Evolutionary conservation across 2,797 vertebrate genomes (phyloP), one percentile per base, ranked within the genome.

Genomic region (Heliangelus exortis): DNA sequence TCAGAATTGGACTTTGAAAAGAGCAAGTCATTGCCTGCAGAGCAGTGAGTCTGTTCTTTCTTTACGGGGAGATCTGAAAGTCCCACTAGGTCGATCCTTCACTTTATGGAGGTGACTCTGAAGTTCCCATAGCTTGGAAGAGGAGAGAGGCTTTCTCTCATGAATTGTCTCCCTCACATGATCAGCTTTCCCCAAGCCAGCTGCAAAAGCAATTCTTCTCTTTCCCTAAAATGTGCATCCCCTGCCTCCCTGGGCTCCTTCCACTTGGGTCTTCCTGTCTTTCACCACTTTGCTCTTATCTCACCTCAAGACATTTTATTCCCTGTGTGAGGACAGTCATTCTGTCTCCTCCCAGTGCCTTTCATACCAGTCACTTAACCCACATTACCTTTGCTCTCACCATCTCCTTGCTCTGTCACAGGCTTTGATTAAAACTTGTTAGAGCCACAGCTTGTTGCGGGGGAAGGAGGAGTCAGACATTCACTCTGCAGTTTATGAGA

Each of bases 1-100:
- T 92, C 91, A 95, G 77, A 95, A 92, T 67, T 34, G 83, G 87
- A 39, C 85, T 92, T 97, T 88, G 26, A 93, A 88, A 95, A 92
- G 93, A 90, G 63, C 73, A 54, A 71, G 71, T 87, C 72, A 48
- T 29, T 88, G 82, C 78, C 81, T 72, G 68, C 65, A 80, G 90
- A 95, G 71, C 91, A 47, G 71, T 63, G 63, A 61, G 74, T 94
- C 73, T 90, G 39, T 92, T 91, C 84, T 69, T 92, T 87, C 72
- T 73, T 84, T 84, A 43, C 1, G 12, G 36, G 43, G 59, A 95
- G 87, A 92, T 90, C 73, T 94, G 89, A 92, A 96, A 91, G 88
- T 88, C 86, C 61, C 71, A 63, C 61, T 76, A 47, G 81, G 77
- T 84, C 2, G 79, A 76, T 67, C 63, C 45, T 86, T 69, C 47